These are phyloP conservation scores for Ptilonorhynchus violaceus DNA, from an alignment of 2,113 vertebrate species.

Conservation along the genomic window DNA sequence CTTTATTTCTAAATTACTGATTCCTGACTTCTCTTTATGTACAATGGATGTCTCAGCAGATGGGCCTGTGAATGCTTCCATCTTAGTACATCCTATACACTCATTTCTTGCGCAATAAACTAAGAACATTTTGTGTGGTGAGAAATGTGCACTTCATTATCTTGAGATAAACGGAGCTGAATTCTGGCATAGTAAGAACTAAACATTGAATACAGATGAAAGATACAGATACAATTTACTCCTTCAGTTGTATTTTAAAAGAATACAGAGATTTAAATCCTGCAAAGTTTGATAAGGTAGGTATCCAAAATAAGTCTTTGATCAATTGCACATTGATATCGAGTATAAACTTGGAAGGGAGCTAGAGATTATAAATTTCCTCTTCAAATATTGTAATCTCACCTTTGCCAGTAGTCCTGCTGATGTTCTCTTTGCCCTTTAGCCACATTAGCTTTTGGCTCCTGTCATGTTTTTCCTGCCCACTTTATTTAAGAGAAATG, in stretches of 20 bases:
- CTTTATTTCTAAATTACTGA: neutral
- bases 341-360: neutral
- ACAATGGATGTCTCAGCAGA: neutral
- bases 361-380: neutral
- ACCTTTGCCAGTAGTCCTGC: neutral
- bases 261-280: neutral
- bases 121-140: neutral
- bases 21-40: neutral
- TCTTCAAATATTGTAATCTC: neutral
- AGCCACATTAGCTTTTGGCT: neutral
- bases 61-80: neutral
- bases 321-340: neutral
- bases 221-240: neutral
- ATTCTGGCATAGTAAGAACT: neutral
- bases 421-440: neutral
- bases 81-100: neutral
- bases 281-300: neutral
- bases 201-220: neutral
- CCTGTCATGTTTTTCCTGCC: neutral
- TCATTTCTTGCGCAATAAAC: neutral
- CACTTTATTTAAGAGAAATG: neutral
- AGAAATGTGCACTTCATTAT: neutral
- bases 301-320: neutral
- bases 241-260: neutral
- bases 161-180: neutral